Percentiles rank a stretch among this genome's conserved stretches.
These are phyloP conservation scores for Ochropacha duplaris DNA, from an alignment of 2,888 invertebrate species.

Conservation along the genomic window DNA sequence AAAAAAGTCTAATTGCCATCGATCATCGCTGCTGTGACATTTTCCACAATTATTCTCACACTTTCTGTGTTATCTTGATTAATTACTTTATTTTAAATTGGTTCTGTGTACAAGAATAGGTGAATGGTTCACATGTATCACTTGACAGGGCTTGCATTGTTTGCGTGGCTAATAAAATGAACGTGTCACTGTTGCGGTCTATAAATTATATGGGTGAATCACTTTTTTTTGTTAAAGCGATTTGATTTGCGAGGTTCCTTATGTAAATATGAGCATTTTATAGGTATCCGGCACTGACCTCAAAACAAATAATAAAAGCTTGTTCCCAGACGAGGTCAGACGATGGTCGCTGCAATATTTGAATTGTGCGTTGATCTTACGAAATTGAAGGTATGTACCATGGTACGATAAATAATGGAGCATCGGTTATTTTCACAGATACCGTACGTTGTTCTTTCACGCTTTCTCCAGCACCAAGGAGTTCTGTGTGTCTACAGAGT, in stretches of 20 bases:
- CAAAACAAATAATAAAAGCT: conserved; percentile 39
- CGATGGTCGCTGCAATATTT: not conserved
- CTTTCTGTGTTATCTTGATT: conserved; percentile 1
- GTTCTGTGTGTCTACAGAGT: conserved; percentile 89
- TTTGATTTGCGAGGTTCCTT: conserved; percentile 1
- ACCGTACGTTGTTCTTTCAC: conserved; percentile 91
- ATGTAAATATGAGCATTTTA: no score
- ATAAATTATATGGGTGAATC: conserved; percentile 4
- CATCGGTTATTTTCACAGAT: conserved; percentile 58
- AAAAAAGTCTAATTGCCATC: no score
- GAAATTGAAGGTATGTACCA: conserved; percentile 17
- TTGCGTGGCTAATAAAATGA: not conserved
- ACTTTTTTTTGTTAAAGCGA: not conserved
- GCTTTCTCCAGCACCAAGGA: conserved; percentile 91
- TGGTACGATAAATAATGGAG: conserved; percentile 12
- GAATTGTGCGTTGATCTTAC: conserved; percentile 15
- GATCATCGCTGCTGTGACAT: not conserved
- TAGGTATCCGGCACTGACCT: no score
- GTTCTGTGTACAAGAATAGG: not conserved
- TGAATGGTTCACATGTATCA: conserved; percentile 7
- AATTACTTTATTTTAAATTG: not conserved
- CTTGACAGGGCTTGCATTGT: conserved; percentile 11
- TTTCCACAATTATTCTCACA: conserved; percentile 3
- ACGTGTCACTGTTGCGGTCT: conserved; percentile 8
- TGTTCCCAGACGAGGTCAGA: conserved; percentile 11